Conservation (phyloP, 2,888 invertebrate species). For the Chalcis sispes region DNA sequence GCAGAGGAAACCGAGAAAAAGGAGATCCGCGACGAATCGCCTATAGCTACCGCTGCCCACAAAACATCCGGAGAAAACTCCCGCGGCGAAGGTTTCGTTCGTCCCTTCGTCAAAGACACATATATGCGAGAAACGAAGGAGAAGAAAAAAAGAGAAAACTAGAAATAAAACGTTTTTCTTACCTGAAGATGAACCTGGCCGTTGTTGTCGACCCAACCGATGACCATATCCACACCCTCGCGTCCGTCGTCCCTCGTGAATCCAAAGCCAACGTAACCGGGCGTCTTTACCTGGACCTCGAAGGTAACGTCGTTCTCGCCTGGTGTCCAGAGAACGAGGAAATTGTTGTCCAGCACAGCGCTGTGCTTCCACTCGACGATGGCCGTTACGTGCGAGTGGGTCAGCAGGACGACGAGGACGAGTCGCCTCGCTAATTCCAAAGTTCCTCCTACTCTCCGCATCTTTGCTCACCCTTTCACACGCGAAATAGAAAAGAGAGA, state of each 20-base stretch:
- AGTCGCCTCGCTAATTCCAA: conserved; percentile 16
- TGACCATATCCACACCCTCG: conserved; percentile 90
- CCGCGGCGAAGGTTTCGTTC: too few relatives aligned
- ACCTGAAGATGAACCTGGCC: conserved; percentile 89
- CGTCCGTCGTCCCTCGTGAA: conserved; percentile 88
- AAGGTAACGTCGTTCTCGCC: conserved; percentile 86
- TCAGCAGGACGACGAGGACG: background rate
- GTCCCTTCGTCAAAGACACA: too few relatives aligned
- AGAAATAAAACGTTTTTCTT: conserved; percentile 71
- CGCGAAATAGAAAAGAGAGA: too few relatives aligned
- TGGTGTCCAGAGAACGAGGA: conserved; percentile 85
- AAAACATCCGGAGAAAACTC: background rate
- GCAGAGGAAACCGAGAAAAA: conserved; percentile 17
- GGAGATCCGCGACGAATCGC: conserved; percentile 8
- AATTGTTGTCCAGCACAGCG: conserved; percentile 79
- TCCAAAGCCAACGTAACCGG: conserved; percentile 92
- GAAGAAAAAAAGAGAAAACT: background rate
- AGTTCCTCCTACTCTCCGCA: background rate
- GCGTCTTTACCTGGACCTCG: conserved; percentile 88
- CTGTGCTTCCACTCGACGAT: conserved; percentile 79
- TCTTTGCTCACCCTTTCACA: too few relatives aligned
- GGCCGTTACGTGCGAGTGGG: conserved; percentile 60
- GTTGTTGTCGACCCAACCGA: conserved; percentile 91
- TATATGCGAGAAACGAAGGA: background rate
- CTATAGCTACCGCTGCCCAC: too few relatives aligned